Base-by-base conservation (phyloP, 2,113 vertebrate species). In the Marmota flaviventris region DNA sequence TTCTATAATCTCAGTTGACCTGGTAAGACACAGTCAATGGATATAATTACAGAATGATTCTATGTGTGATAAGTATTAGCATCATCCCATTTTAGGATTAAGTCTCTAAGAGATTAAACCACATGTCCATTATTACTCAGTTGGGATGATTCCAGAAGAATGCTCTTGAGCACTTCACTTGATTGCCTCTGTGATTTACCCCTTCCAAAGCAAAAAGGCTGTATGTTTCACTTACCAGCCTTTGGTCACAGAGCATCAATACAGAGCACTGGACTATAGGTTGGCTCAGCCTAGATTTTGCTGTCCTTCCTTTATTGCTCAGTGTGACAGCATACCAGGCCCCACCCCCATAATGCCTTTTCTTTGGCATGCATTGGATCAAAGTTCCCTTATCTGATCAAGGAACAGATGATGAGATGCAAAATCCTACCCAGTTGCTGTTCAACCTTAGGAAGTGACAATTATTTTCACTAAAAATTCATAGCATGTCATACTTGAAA, bases 391-490 rank as follows among this genome's bases (percentile, higher is more conserved):
- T 45, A 78, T 69, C 22, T 83, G n/a, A 42, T 77, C 7, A 82
- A 78, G 61, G 61, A 95, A 78, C 1, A 95, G 79, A 93, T n/a
- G 29, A 27, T 24, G 7, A 90, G 20, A 16, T n/a, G 14, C 8
- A 92, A 85, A 95, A 73, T 79, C 24, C 42, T 77, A 81, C 7
- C 14, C 22, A 3, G 61, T 22, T 69, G 34, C 81, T 75, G 53
- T 65, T 93, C 51, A 67, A 76, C 67, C 48, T 87, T 73, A 85
- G 81, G 48, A 89, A 94, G 48, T 84, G 67, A 94, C 67, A 91
- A 5, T 82, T 94, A 92, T 73, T 83, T 69, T 92, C 65, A 69
- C n/a, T 87, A 78, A 92, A 82, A 90, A 95, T 93, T 93, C 48
- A 45, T 16, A 92, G 92, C 32, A 56, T 42, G 87, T 76, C 27